These are phyloP conservation scores for Halcyon chelicuti DNA, from an alignment of 2,797 vertebrate species.

Conservation along the genomic window DNA sequence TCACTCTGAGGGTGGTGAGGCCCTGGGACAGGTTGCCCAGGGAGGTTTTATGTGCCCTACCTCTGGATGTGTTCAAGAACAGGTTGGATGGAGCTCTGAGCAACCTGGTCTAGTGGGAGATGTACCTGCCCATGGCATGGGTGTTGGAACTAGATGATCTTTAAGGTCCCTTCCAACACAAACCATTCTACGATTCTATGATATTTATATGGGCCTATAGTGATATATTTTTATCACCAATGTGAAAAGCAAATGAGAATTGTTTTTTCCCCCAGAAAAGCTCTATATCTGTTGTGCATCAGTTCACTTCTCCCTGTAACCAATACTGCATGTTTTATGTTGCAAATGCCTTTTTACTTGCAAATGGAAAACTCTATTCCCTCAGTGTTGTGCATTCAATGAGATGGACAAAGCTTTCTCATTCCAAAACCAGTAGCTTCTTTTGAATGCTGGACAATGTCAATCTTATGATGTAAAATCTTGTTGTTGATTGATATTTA, in stretches of 20 bases:
- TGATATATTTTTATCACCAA: not conserved
- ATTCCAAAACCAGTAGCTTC: not conserved
- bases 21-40: no score
- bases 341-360: not conserved
- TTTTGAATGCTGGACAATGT: not conserved
- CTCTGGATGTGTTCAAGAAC: no score
- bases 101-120: no score
- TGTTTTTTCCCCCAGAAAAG: accelerated
- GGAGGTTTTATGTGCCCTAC: no score
- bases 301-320: not conserved
- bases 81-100: no score
- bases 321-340: not conserved
- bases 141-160: no score
- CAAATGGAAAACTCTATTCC: not conserved
- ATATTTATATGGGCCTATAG: not conserved
- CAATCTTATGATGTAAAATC: not conserved
- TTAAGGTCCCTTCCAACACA: no score
- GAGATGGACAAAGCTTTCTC: not conserved
- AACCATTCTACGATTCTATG: no score
- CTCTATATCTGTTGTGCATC: not conserved
- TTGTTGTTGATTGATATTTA: not conserved
- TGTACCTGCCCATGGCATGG: no score
- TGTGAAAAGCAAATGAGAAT: not conserved
- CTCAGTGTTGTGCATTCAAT: not conserved
- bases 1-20: no score